These are phyloP conservation scores for Girardinus metallicus DNA, from an alignment of 2,797 vertebrate genomes.

Conservation along the genomic window DNA sequence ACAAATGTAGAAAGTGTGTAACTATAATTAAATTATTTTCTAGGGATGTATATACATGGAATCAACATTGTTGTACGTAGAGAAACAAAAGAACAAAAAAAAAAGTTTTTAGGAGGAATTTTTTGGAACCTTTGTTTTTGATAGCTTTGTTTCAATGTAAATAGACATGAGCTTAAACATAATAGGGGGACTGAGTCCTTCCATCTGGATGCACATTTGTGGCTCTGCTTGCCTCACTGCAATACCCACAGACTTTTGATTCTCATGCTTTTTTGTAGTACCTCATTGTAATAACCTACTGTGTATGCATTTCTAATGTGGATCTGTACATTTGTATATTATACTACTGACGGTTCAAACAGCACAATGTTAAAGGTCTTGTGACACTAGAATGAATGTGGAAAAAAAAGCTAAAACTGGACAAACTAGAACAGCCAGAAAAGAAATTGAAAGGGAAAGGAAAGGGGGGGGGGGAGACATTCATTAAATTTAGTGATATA, in stretches of 20 bases:
- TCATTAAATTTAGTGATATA: slow-evolving; percentile 34
- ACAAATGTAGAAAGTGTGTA: slow-evolving; percentile 95
- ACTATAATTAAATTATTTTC: slow-evolving; percentile 98
- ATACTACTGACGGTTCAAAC: slow-evolving; percentile 92
- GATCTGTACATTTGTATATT: slow-evolving; percentile 93
- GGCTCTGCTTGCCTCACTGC: slow-evolving; percentile 85
- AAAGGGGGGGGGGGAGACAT: neutral
- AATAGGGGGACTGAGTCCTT: slow-evolving; percentile 79
- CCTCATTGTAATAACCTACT: slow-evolving; percentile 92
- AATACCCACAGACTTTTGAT: slow-evolving; percentile 90
- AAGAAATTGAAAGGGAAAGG: slow-evolving; percentile 36
- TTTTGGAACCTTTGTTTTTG: slow-evolving; percentile 90
- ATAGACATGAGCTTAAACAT: slow-evolving; percentile 88
- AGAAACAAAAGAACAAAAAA: slow-evolving; percentile 87
- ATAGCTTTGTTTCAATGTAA: slow-evolving; percentile 89
- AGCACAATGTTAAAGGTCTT: slow-evolving; percentile 91
- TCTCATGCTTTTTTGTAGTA: slow-evolving; percentile 93
- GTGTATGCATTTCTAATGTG: slow-evolving; percentile 95
- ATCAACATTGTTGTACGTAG: slow-evolving; percentile 89
- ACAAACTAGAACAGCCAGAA: slow-evolving; percentile 42
- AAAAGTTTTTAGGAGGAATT: slow-evolving; percentile 92
- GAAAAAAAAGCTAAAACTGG: slow-evolving; percentile 43
- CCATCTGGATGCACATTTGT: slow-evolving; percentile 73
- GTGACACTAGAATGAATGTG: slow-evolving; percentile 75
- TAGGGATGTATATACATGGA: slow-evolving; percentile 94